phyloP scores from a whole-genome alignment of 2,797 vertebrate species.

The Lagorchestes hirsutus region DNA sequence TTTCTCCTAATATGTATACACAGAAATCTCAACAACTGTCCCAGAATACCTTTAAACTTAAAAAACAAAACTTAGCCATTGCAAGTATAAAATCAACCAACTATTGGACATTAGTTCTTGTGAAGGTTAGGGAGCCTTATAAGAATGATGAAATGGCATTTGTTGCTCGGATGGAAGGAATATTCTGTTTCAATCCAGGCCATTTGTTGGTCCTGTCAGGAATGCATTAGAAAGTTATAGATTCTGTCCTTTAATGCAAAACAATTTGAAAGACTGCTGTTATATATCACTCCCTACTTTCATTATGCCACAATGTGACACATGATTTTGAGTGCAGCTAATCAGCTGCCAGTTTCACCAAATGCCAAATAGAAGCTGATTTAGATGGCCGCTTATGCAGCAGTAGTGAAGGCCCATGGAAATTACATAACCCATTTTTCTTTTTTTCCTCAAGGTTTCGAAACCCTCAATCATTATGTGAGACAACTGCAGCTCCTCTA shows the following conservation, averaged over 20 bases:
- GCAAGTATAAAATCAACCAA: conserved; percentile 68
- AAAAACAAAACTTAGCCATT: conserved; percentile 64
- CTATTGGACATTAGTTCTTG: conserved; percentile 56
- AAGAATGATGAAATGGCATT: conserved; percentile 71
- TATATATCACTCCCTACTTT: conserved; percentile 65
- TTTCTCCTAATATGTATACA: conserved; percentile 67
- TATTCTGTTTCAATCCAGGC: conserved; percentile 48
- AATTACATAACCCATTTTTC: conserved; percentile 69
- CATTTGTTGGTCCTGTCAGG: conserved; percentile 68
- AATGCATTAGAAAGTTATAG: background rate
- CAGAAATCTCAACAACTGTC: conserved; percentile 29
- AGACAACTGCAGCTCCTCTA: conserved; percentile 65
- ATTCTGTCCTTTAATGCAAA: conserved; percentile 63
- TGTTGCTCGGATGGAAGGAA: conserved; percentile 45
- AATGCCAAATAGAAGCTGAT: conserved; percentile 57
- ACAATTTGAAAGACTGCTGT: conserved; percentile 51
- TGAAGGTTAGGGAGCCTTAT: conserved; percentile 65
- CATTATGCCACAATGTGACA: conserved; percentile 2
- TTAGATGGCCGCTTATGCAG: conserved; percentile 61
- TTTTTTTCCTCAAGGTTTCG: conserved; percentile 51
- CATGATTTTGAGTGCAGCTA: conserved; percentile 49
- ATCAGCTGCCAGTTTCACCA: conserved; percentile 40
- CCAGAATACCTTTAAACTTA: conserved; percentile 55
- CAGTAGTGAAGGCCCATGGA: conserved; percentile 64
- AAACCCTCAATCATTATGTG: conserved; percentile 63